Evolutionary conservation across 1,140 invertebrate species (phyloP).

Genomic region (Pemphigus obesinymphae): DNA sequence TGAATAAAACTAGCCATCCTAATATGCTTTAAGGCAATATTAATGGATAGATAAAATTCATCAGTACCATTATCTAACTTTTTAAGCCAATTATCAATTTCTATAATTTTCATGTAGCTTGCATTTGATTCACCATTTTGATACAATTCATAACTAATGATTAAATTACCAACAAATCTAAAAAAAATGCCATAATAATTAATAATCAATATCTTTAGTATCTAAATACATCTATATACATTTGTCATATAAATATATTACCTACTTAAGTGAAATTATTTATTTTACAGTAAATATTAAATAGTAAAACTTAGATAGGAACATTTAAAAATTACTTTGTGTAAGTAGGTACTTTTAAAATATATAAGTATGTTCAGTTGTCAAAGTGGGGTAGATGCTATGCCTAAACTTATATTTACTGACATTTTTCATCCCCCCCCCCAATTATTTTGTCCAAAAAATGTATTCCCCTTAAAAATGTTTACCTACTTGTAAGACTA

Average conservation of each 20-base stretch:
- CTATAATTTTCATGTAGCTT: constrained; percentile 11
- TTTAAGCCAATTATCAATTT: constrained; percentile 25
- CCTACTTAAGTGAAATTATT: too few species aligned
- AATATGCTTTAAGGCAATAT: constrained; percentile 4
- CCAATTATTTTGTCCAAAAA: too few species aligned
- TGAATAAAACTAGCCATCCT: not conserved
- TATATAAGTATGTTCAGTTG: too few species aligned
- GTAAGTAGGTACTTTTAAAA: not conserved
- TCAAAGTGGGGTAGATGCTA: too few species aligned
- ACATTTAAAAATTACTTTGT: not conserved
- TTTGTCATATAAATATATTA: not conserved
- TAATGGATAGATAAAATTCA: constrained; percentile 32
- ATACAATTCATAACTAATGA: constrained; percentile 28
- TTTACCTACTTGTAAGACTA: too few species aligned
- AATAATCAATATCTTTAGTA: not conserved
- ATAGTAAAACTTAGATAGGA: too few species aligned
- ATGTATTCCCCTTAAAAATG: too few species aligned
- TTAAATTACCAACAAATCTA: constrained; percentile 33
- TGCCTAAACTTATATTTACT: too few species aligned
- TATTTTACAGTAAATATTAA: too few species aligned
- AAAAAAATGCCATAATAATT: not conserved
- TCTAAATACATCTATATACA: too few species aligned
- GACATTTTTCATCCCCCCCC: too few species aligned
- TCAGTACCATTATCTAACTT: constrained; percentile 19
- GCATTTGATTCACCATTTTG: not conserved